Conservation (phyloP, 1,140 invertebrate species). For the Scaptodrosophila lebanonensis region DNA sequence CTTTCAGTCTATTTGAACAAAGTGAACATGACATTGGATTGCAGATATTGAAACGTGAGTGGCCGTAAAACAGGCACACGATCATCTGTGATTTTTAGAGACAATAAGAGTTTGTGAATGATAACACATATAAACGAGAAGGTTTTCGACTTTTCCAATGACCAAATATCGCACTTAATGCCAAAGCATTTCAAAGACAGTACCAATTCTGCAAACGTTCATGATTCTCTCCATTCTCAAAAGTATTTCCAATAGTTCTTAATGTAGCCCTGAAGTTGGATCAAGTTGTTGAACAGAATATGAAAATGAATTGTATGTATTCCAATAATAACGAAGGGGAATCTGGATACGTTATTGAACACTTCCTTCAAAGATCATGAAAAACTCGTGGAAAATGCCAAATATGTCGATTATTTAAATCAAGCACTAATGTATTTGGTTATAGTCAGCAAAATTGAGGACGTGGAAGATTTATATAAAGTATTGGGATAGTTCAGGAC, state of each 20-base stretch:
- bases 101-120: conserved; percentile 98
- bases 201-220: too few species aligned
- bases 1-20: conserved; percentile 98
- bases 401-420: conserved; percentile 84
- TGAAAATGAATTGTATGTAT: conserved; percentile 93
- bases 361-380: conserved; percentile 98
- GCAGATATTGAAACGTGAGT: conserved; percentile 98
- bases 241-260: conserved; percentile 98
- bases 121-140: conserved; percentile 99
- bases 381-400: conserved; percentile 88
- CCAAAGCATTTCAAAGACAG: conserved; percentile 99
- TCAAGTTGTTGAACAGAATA: conserved; percentile 92
- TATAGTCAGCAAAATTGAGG: conserved; percentile 98
- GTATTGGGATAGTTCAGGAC: conserved; percentile 95
- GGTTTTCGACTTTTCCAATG: conserved; percentile 98
- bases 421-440: conserved; percentile 96
- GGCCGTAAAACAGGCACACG: conserved; percentile 99
- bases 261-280: conserved; percentile 98
- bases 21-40: conserved; percentile 99
- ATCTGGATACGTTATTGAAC: conserved; percentile 97
- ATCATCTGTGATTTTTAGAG: conserved; percentile 99
- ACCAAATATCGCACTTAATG: conserved; percentile 99
- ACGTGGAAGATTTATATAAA: conserved; percentile 99
- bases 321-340: conserved; percentile 97
- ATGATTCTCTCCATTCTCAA: conserved; percentile 99